phyloP scores from a whole-genome alignment of 2,888 invertebrate genomes.

The Fragum fragum region DNA sequence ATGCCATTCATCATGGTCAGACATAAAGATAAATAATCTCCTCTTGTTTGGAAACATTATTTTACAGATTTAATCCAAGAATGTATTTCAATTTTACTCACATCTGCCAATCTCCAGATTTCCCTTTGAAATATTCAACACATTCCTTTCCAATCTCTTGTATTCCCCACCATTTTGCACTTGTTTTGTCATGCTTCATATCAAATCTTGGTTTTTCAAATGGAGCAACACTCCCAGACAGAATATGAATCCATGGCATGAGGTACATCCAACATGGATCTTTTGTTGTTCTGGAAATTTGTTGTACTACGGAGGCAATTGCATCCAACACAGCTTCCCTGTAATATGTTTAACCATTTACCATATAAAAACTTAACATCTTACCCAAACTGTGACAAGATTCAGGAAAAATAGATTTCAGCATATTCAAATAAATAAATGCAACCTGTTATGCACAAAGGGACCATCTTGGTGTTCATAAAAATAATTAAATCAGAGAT shows the following conservation, averaged over 20 bases:
- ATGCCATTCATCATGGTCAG: too few relatives aligned
- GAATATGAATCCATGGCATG: constrained; percentile 52
- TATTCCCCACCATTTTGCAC: constrained; percentile 55
- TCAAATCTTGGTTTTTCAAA: constrained; percentile 34
- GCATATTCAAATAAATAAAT: too few relatives aligned
- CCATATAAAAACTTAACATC: too few relatives aligned
- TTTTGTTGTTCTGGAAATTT: constrained; percentile 14
- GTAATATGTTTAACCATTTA: too few relatives aligned
- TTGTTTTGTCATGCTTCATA: constrained; percentile 23
- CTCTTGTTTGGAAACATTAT: too few relatives aligned
- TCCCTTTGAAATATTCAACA: constrained; percentile 31
- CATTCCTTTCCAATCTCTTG: background rate
- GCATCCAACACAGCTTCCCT: constrained; percentile 23
- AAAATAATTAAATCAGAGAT: too few relatives aligned
- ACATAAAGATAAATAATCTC: too few relatives aligned
- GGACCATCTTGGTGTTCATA: too few relatives aligned
- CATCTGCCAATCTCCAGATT: constrained; percentile 34
- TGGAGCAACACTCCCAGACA: constrained; percentile 25
- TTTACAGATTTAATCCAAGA: too few relatives aligned
- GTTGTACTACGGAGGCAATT: constrained; percentile 14
- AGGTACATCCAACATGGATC: constrained; percentile 53
- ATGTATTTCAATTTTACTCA: constrained; percentile 25
- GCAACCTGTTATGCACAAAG: too few relatives aligned
- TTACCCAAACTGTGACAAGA: too few relatives aligned
- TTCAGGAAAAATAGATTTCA: too few relatives aligned